A percentile compares a stretch with the other conserved stretches of the same genome.
phyloP scores from a whole-genome alignment of 2,888 invertebrate genomes.

The Neria commutata region DNA sequence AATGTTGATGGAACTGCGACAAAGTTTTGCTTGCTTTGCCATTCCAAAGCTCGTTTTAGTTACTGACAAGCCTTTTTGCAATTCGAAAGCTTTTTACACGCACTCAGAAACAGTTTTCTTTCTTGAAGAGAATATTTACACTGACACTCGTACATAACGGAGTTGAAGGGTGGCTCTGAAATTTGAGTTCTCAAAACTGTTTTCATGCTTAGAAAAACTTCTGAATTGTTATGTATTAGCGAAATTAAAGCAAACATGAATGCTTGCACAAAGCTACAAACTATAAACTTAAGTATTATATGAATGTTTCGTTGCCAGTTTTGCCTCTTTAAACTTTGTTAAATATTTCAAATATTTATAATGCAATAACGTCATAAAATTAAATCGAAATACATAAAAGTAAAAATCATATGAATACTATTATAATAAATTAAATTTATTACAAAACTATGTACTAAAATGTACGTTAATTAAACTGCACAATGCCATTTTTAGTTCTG shows the following conservation, averaged over 20 bases:
- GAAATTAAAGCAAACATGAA: conserved; percentile 27
- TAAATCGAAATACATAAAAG: conserved; percentile 26
- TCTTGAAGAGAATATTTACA: too few relatives aligned
- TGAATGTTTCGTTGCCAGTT: conserved; percentile 61
- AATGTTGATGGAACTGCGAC: too few relatives aligned
- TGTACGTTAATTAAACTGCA: too few relatives aligned
- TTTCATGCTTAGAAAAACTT: background rate
- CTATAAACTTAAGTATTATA: conserved; percentile 50
- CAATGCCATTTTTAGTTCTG: too few relatives aligned
- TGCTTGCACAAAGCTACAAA: conserved; percentile 36
- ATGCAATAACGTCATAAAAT: conserved; percentile 26
- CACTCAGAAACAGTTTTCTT: background rate
- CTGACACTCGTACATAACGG: background rate
- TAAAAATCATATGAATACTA: conserved; percentile 38
- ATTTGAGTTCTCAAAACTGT: background rate
- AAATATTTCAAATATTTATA: conserved; percentile 47
- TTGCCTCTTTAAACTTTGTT: conserved; percentile 62
- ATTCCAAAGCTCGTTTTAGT: background rate
- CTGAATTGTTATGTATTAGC: conserved; percentile 27
- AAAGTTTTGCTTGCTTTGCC: background rate
- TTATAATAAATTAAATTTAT: conserved; percentile 46
- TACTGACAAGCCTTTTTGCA: background rate
- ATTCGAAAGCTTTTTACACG: conserved; percentile 12
- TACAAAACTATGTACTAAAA: conserved; percentile 25
- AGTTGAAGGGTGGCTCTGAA: background rate